phyloP scores from a whole-genome alignment of 2,113 vertebrate species.

The Dryoscopus gambensis region DNA sequence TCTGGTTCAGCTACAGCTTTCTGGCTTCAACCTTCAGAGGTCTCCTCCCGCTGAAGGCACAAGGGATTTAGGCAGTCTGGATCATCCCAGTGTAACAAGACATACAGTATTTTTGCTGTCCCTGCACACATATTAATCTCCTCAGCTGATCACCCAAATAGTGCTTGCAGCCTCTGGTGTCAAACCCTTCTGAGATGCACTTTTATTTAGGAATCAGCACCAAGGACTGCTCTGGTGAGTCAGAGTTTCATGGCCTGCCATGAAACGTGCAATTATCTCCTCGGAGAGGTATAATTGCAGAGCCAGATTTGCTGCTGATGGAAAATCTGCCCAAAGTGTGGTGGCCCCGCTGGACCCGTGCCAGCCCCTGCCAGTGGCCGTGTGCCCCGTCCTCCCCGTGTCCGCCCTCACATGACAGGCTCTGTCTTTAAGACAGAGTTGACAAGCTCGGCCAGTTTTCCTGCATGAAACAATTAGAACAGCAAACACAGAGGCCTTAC shows the following conservation, averaged over 20 bases:
- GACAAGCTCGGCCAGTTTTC: neutral
- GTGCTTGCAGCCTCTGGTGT: neutral
- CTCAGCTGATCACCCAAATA: neutral
- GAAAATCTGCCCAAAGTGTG: neutral
- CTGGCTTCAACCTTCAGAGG: neutral
- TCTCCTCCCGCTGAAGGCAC: neutral
- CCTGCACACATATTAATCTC: neutral
- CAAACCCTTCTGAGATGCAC: neutral
- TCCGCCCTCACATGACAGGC: accelerated
- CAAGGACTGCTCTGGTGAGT: neutral
- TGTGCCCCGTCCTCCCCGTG: accelerated
- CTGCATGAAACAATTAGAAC: neutral
- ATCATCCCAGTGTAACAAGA: neutral
- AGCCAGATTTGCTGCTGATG: neutral
- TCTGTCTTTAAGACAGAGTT: neutral
- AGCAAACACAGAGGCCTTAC: neutral
- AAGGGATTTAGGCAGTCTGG: neutral
- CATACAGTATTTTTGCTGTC: neutral
- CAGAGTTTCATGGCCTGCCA: neutral
- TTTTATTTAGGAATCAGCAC: neutral
- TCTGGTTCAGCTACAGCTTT: neutral
- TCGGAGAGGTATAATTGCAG: neutral
- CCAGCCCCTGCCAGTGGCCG: neutral
- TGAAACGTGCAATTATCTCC: neutral
- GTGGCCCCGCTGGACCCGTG: accelerated